Evolutionary conservation across 2,888 invertebrate species (phyloP).

Genomic region (Oxyscelio sp.): DNA sequence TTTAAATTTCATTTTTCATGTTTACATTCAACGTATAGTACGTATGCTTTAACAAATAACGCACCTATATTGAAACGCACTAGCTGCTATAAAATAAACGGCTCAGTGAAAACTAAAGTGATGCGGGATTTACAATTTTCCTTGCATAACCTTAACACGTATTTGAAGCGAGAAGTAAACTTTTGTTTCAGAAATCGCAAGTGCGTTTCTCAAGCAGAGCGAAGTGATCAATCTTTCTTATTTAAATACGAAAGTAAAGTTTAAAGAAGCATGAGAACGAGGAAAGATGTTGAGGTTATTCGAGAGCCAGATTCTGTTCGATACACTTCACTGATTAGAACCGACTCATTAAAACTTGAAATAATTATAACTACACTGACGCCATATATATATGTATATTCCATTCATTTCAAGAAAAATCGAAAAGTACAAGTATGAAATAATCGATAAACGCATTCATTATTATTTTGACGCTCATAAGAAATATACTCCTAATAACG

Average conservation of each 20-base stretch:
- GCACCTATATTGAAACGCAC: no score
- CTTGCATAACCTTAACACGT: constrained; percentile 44
- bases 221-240: constrained; percentile 52
- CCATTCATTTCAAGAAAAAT: constrained; percentile 25
- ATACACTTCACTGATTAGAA: constrained; percentile 54
- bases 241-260: constrained; percentile 62
- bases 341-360: constrained; percentile 32
- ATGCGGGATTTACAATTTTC: constrained; percentile 46
- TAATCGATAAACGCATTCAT: constrained; percentile 18
- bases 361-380: constrained; percentile 53
- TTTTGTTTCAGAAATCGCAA: constrained; percentile 61
- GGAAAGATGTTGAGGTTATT: background rate
- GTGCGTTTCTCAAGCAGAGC: constrained; percentile 49
- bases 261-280: constrained; percentile 34
- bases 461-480: constrained; percentile 11
- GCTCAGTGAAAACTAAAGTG: constrained; percentile 41
- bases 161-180: constrained; percentile 44
- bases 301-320: constrained; percentile 40
- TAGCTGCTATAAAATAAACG: constrained; percentile 49
- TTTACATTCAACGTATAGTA: no score
- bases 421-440: background rate
- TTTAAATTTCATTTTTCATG: no score
- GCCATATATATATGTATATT: constrained; percentile 9
- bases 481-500: no score
- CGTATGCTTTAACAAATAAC: no score